phyloP scores from a whole-genome alignment of 2,113 vertebrate genomes.

The Nothoprocta pentlandii region DNA sequence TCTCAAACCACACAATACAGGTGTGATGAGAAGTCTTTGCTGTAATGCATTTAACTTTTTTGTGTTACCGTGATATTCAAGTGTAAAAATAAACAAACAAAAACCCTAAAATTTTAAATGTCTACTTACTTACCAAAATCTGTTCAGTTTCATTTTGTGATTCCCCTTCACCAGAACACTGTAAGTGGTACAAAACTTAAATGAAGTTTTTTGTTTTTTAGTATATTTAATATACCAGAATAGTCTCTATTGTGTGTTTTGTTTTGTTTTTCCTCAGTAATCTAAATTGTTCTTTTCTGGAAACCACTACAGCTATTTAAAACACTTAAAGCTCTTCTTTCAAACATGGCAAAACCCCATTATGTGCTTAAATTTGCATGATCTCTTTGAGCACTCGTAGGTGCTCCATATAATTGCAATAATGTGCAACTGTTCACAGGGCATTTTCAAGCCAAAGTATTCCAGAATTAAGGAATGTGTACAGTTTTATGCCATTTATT shows the following conservation, averaged over 20 bases:
- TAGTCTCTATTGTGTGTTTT: neutral
- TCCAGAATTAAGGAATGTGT: fast-evolving
- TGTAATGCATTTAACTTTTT: neutral
- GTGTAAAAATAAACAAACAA: neutral
- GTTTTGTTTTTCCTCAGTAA: neutral
- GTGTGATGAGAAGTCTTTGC: neutral
- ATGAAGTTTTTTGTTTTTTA: neutral
- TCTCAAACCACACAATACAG: neutral
- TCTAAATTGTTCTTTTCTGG: neutral
- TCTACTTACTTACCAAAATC: neutral
- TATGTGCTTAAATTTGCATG: fast-evolving
- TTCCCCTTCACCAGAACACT: neutral
- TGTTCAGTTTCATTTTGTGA: fast-evolving
- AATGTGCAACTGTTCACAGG: neutral
- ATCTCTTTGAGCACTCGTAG: neutral
- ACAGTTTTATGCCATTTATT: fast-evolving
- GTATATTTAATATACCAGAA: neutral
- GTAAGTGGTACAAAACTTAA: neutral
- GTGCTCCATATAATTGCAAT: fast-evolving
- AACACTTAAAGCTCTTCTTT: neutral
- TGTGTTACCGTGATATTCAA: fast-evolving
- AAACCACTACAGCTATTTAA: neutral
- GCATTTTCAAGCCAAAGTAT: neutral
- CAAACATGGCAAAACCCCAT: neutral
- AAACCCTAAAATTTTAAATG: fast-evolving